phyloP scores from a whole-genome alignment of 1,140 invertebrate species.

The Drosophila seguyi region DNA sequence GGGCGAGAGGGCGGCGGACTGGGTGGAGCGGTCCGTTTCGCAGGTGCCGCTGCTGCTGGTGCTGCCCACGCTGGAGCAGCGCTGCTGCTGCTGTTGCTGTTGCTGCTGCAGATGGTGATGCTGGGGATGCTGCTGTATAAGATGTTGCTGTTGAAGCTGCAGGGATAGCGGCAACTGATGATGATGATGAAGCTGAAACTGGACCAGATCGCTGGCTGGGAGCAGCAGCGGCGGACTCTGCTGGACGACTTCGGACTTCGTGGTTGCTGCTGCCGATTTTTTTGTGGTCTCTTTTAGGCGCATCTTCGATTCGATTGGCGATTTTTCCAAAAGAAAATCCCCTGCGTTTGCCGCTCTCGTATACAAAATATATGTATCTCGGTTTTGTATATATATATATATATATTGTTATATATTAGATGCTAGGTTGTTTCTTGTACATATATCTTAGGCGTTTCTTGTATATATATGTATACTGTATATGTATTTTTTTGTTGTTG shows the following conservation, averaged over 20 bases:
- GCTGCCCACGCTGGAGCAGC: constrained; percentile 82
- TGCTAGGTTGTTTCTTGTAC: constrained; percentile 6
- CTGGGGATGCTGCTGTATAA: constrained; percentile 37
- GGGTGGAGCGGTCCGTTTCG: constrained; percentile 74
- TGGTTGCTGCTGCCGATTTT: constrained; percentile 52
- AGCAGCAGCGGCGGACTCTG: constrained; percentile 37
- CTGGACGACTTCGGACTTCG: constrained; percentile 4
- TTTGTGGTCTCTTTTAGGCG: constrained; percentile 80
- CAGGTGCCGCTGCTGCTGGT: constrained; percentile 81
- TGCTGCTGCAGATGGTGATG: constrained; percentile 56
- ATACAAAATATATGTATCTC: constrained; percentile 66
- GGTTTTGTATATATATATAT: constrained; percentile 19
- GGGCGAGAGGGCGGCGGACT: constrained; percentile 55
- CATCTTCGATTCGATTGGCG: constrained; percentile 42
- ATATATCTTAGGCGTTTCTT: constrained; percentile 20
- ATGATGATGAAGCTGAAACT: constrained; percentile 38
- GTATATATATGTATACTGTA: constrained; percentile 50
- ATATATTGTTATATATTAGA: constrained; percentile 25
- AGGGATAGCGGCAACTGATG: constrained; percentile 58
- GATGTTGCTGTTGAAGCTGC: constrained; percentile 59
- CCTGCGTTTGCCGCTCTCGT: constrained; percentile 18
- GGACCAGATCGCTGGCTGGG: constrained; percentile 42
- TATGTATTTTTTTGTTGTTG: constrained; percentile 49
- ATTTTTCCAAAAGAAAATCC: background rate
- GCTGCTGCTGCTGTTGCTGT: constrained; percentile 60